These are phyloP conservation scores for Gymnothorax reevesii DNA, from an alignment of 2,797 vertebrate species.

Conservation along the genomic window DNA sequence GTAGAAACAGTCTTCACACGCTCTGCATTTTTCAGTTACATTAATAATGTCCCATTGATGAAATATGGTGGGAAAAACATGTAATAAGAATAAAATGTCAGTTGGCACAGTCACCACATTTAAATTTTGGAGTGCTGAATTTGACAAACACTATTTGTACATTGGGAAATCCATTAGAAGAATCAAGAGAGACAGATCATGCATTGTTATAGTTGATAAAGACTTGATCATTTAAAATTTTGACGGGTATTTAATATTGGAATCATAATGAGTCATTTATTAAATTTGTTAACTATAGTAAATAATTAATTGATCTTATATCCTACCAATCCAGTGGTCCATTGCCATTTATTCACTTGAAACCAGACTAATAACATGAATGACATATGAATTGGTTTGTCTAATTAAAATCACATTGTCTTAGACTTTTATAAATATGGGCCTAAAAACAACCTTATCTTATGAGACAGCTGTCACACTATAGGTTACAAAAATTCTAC, in stretches of 20 bases:
- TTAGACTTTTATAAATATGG: too few relatives aligned
- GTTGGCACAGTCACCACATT: neutral
- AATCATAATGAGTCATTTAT: too few relatives aligned
- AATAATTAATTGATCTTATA: too few relatives aligned
- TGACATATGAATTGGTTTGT: too few relatives aligned
- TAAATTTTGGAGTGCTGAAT: neutral
- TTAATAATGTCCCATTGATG: neutral
- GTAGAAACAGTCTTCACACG: constrained; percentile 52
- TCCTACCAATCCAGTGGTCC: too few relatives aligned
- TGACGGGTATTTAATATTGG: neutral
- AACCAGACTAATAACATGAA: too few relatives aligned
- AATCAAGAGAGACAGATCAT: neutral
- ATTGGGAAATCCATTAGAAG: neutral
- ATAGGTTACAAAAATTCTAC: too few relatives aligned
- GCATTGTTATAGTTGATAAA: neutral
- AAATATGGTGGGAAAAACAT: neutral
- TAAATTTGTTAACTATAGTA: too few relatives aligned
- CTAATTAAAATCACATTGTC: too few relatives aligned
- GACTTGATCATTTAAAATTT: neutral
- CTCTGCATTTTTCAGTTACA: constrained; percentile 58
- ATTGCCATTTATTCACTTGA: too few relatives aligned
- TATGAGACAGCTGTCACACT: too few relatives aligned
- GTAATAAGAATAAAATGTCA: neutral
- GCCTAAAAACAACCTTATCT: too few relatives aligned
- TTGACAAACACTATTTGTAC: neutral